Percentiles rank a stretch among this genome's conserved stretches.
Evolutionary conservation across 35 echinoderm and acorn worm genomes (phyloP).

Genomic region (Antedon bifida): DNA sequence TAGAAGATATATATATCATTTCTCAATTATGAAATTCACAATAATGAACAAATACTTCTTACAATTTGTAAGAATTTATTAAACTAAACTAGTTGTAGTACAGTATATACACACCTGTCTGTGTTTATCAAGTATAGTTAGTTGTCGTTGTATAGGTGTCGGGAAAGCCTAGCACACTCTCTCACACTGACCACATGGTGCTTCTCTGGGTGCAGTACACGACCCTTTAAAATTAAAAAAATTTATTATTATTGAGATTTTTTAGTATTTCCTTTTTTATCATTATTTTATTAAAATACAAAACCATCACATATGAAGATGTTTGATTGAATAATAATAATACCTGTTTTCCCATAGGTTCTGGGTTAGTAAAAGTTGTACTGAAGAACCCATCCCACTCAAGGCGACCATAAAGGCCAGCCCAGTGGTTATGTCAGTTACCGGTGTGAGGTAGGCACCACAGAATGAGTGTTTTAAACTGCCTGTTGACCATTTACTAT

Average conservation of each 20-base stretch:
- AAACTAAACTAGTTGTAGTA: no score
- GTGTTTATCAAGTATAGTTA: constrained; percentile 89
- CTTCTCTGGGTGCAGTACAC: constrained; percentile 89
- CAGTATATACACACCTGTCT: constrained; percentile 81
- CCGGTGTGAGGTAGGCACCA: constrained; percentile 95
- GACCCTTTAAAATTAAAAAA: constrained; percentile 44
- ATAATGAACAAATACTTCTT: no score
- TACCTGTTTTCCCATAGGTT: constrained; percentile 99
- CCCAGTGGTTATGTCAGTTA: constrained; percentile 94
- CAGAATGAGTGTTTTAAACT: constrained; percentile 85
- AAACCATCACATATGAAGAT: no score
- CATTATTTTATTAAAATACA: no score
- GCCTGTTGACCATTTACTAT: no score
- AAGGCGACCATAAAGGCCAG: constrained; percentile 75
- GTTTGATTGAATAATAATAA: background rate
- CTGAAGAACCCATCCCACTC: constrained; percentile 96
- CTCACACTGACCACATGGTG: constrained; percentile 88
- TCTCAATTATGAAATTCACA: no score
- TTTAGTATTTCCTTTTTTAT: no score
- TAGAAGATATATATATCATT: no score
- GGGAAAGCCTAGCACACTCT: constrained; percentile 91
- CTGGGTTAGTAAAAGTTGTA: constrained; percentile 94
- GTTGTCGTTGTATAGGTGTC: no score
- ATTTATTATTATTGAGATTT: no score
- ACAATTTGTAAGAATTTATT: no score